Evolutionary conservation across 2,113 vertebrate genomes (phyloP), one percentile per base, ranked within the genome.

Genomic region (Kryptolebias marmoratus): DNA sequence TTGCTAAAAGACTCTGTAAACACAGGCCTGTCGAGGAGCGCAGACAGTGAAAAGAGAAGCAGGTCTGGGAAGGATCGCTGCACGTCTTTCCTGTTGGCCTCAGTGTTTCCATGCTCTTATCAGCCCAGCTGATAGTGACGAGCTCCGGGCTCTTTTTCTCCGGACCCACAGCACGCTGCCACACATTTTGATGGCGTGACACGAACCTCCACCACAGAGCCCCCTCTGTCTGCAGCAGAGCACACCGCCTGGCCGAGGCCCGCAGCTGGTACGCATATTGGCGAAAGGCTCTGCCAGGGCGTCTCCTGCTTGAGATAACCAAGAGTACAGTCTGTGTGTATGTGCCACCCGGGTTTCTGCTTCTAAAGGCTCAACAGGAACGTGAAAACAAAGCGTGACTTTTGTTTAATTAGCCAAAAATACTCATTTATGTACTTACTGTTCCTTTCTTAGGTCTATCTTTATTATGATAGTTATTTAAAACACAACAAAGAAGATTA

Each of bases 41-140:
- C 69, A 87, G 81, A 82, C 84, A 81, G 68, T 75, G 73, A 84
- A 68, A 70, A 63, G 56, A 78, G 74, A 91, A 79, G 76, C 83
- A 89, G 82, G 80, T 87, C 87, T 90, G 90, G 81, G 87, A 89
- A 85, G 87, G 64, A 89, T 90, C 82, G 82, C 78, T 87, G 73
- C 69, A 3, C 77, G 87, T 91, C 87, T 88, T 91, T 92, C 91
- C 91, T 88, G 83, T 80, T 68, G 84, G 86, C 69, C 88, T 90
- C 90, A 91, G 79, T 91, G 75, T 93, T 93, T 93, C 91, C 92
- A 93, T 81, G 59, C 68, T 67, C 82, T 90, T 93, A 93, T 93
- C 92, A 80, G 49, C 71, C 78, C 73, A 67, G 77, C 84, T 90
- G 92, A 93, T 91, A 93, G 74, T 73, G 69, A 56, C 2, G 73